phyloP scores from a whole-genome alignment of 1,140 invertebrate genomes.

The Ectropis grisescens region DNA sequence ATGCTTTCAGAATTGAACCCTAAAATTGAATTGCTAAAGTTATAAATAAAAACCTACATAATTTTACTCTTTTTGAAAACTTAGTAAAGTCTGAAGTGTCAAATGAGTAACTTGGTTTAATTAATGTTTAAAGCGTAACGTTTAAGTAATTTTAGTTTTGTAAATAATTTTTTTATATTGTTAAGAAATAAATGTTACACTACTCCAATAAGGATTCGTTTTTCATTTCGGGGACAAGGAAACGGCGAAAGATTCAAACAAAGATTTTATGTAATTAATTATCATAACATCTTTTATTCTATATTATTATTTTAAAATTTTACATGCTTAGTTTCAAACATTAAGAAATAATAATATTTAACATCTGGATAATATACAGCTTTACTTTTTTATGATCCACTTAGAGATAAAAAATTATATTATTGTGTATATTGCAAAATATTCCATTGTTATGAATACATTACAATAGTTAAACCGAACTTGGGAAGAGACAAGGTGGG shows the following conservation, averaged over 20 bases:
- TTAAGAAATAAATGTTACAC: slow-evolving; percentile 1
- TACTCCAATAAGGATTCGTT: not conserved
- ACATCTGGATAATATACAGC: slow-evolving; percentile 67
- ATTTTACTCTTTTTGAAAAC: too few species aligned
- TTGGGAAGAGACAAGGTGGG: slow-evolving; percentile 17
- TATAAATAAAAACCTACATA: too few species aligned
- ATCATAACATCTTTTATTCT: slow-evolving; percentile 70
- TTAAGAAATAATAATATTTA: slow-evolving; percentile 69
- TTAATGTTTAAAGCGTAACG: too few species aligned
- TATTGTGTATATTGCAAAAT: slow-evolving; percentile 58
- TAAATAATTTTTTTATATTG: not conserved
- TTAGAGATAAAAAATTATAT: slow-evolving; percentile 47
- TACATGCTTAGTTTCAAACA: slow-evolving; percentile 69
- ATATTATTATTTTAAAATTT: slow-evolving; percentile 69
- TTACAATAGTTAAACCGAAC: slow-evolving; percentile 19
- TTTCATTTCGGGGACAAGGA: slow-evolving; percentile 15
- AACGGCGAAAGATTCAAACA: slow-evolving; percentile 51
- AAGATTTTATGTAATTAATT: slow-evolving; percentile 67
- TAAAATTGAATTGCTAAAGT: too few species aligned
- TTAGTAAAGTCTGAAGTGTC: too few species aligned
- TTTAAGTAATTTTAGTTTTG: not conserved
- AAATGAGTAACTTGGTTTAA: too few species aligned
- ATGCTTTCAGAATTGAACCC: too few species aligned
- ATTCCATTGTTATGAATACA: slow-evolving; percentile 57
- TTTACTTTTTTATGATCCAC: slow-evolving; percentile 57